Percentiles rank a stretch among this genome's conserved stretches.
Evolutionary conservation across 1,140 invertebrate species (phyloP).

Genomic region (roundworm (Caenorhabditis elegans)): WBcel235 BX284606.5:39501-40000

Average conservation of each 20-base stretch:
- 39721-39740: slow-evolving; percentile 79
- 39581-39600: slow-evolving; percentile 86
- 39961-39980: no score
- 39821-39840: slow-evolving; percentile 80
- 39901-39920: no score
- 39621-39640: slow-evolving; percentile 85
- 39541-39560: slow-evolving; percentile 87
- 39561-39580: slow-evolving; percentile 86
- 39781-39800: slow-evolving; percentile 81
- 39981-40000: no score
- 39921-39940: no score
- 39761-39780: slow-evolving; percentile 81
- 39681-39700: slow-evolving; percentile 78
- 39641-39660: slow-evolving; percentile 84
- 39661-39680: slow-evolving; percentile 83
- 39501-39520: slow-evolving; percentile 83
- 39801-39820: slow-evolving; percentile 79
- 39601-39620: slow-evolving; percentile 86
- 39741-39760: slow-evolving; percentile 78
- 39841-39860: no score
- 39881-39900: no score
- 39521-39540: slow-evolving; percentile 77
- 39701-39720: slow-evolving; percentile 72
- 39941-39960: no score
- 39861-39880: no score